Percentiles rank a stretch among this genome's conserved stretches.
Conservation (phyloP, 2,113 vertebrate species). For the Oryzias curvinotus region DNA sequence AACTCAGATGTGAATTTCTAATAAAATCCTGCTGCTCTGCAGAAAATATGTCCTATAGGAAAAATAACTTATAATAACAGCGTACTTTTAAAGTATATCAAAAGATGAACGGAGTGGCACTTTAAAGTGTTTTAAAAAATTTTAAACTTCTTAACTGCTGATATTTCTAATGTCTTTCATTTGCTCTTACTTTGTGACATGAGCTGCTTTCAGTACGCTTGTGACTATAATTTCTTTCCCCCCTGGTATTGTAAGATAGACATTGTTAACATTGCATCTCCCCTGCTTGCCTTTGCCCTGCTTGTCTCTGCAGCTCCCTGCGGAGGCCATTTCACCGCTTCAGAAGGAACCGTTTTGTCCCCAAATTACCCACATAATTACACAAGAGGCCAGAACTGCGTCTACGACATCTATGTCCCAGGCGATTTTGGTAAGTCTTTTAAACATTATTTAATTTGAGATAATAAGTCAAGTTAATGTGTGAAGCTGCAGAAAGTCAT, state of each 20-base stretch:
- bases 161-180: conserved; percentile 39
- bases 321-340: conserved; percentile 91
- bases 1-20: too few relatives aligned
- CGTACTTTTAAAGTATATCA: too few relatives aligned
- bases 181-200: conserved; percentile 30
- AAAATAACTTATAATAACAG: too few relatives aligned
- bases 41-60: too few relatives aligned
- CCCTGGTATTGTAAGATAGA: conserved; percentile 26
- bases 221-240: conserved; percentile 46
- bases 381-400: conserved; percentile 89
- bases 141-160: conserved; percentile 41
- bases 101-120: too few relatives aligned
- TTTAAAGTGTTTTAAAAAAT: conserved; percentile 1
- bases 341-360: conserved; percentile 95
- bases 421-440: conserved; percentile 94
- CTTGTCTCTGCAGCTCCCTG: conserved; percentile 85
- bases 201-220: conserved; percentile 40
- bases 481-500: too few relatives aligned
- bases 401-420: conserved; percentile 93
- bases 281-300: conserved; percentile 17
- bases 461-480: background rate
- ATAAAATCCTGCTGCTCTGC: too few relatives aligned
- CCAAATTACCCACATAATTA: conserved; percentile 98
- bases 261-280: conserved; percentile 44
- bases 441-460: conserved; percentile 24